A percentile compares a stretch with the other conserved stretches of the same genome.
These are phyloP conservation scores for Muricea muricata DNA, from an alignment of 92 coral and sea anemone genomes.

Conservation along the genomic window DNA sequence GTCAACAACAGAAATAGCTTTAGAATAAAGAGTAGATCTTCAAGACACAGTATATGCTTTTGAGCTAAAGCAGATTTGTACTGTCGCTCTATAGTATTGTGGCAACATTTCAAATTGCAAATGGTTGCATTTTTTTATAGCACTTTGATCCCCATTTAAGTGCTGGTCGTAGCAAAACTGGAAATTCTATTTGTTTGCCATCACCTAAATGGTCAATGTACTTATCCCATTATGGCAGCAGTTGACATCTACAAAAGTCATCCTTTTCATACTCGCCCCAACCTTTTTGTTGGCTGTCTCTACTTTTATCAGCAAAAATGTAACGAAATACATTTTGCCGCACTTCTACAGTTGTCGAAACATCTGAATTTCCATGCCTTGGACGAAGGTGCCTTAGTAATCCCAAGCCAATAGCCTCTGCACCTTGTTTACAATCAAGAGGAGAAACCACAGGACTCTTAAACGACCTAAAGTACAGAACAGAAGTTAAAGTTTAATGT, in stretches of 20 bases:
- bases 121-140: not conserved
- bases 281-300: not conserved
- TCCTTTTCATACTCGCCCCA: not conserved
- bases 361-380: constrained; percentile 2
- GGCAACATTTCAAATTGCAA: not conserved
- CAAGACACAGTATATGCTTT: not conserved
- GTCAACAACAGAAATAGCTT: not conserved
- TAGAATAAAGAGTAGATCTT: not conserved
- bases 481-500: too few species aligned
- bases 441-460: not conserved
- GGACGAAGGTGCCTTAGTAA: not conserved
- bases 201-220: not conserved
- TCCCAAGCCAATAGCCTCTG: not conserved
- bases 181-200: not conserved
- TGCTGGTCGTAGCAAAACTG: not conserved
- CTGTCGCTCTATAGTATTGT: not conserved
- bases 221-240: not conserved
- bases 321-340: not conserved
- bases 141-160: constrained; percentile 1
- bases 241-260: not conserved
- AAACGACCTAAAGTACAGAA: too few species aligned
- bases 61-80: not conserved
- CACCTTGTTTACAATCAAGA: not conserved
- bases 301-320: not conserved
- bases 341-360: not conserved